A percentile compares a stretch with the other conserved stretches of the same genome.
Conservation (phyloP, 2,113 vertebrate genomes). For the Phoxinus phoxinus region DNA sequence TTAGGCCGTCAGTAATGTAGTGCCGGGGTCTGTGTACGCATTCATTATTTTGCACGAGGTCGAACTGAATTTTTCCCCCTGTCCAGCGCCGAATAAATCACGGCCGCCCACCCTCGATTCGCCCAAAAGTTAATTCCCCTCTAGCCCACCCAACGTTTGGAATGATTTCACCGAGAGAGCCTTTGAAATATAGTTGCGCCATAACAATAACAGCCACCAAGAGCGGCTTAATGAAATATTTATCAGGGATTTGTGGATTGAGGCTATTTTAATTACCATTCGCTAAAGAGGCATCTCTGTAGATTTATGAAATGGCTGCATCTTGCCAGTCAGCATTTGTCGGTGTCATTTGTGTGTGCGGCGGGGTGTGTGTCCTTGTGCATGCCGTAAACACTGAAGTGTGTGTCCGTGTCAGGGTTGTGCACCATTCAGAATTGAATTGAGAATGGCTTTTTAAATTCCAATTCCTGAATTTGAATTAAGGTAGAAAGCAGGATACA, state of each 20-base stretch:
- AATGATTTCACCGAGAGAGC: conserved; percentile 61
- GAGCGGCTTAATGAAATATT: conserved; percentile 74
- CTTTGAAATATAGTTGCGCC: conserved; percentile 69
- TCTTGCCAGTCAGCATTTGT: conserved; percentile 55
- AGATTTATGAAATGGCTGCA: conserved; percentile 54
- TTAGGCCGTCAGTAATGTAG: not conserved
- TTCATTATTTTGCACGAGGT: conserved; percentile 44
- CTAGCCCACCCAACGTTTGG: conserved; percentile 32
- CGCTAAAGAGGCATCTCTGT: conserved; percentile 55
- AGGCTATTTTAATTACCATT: conserved; percentile 75
- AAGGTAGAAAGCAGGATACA: not conserved
- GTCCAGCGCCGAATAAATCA: conserved; percentile 48
- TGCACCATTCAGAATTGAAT: not conserved
- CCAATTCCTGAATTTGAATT: not conserved
- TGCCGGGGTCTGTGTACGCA: conserved; percentile 1
- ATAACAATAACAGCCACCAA: conserved; percentile 65
- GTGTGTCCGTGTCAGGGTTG: conserved; percentile 13
- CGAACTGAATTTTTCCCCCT: not conserved
- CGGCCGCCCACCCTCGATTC: not conserved
- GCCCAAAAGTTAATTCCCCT: conserved; percentile 43
- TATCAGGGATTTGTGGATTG: conserved; percentile 67
- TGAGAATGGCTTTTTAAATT: not conserved
- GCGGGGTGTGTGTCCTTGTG: conserved; percentile 26
- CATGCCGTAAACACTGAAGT: not conserved
- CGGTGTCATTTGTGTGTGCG: conserved; percentile 40